Conservation (phyloP, 30 jellyfish, hydroid and myxozoan genomes). For the Sanderia malayensis region DNA sequence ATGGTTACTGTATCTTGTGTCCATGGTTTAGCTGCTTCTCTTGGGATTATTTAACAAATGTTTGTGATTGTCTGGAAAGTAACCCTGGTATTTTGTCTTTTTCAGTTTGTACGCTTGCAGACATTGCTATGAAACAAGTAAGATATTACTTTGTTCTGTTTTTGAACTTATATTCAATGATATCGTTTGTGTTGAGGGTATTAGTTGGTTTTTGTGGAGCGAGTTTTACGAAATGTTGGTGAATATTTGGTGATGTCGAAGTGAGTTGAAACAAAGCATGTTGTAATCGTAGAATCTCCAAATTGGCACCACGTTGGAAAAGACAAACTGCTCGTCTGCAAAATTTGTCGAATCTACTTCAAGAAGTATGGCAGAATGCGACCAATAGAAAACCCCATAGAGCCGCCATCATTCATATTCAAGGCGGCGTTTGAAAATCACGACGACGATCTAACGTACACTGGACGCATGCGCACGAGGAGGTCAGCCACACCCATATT, state of each 20-base stretch:
- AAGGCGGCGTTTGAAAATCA: slow-evolving; percentile 92
- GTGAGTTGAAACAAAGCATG: no score
- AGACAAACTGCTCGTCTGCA: slow-evolving; percentile 76
- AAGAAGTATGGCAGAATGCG: slow-evolving; percentile 93
- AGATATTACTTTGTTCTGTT: no score
- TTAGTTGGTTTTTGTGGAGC: not conserved
- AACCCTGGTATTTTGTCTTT: no score
- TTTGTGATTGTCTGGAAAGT: no score
- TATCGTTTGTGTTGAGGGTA: no score
- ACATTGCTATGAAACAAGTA: slow-evolving; percentile 90
- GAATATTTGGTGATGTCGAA: not conserved
- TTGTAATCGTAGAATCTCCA: slow-evolving; percentile 89
- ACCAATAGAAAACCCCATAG: slow-evolving; percentile 76
- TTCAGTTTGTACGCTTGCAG: slow-evolving; percentile 95
- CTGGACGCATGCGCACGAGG: slow-evolving; percentile 96
- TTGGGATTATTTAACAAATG: no score
- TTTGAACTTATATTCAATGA: no score
- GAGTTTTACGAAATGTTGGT: not conserved
- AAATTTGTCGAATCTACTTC: slow-evolving; percentile 77
- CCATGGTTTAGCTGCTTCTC: no score
- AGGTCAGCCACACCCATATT: slow-evolving; percentile 94
- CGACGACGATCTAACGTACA: slow-evolving; percentile 62
- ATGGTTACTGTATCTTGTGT: no score
- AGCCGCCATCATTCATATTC: slow-evolving; percentile 93
- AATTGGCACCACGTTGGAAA: slow-evolving; percentile 99